Base-by-base conservation (phyloP, 2,888 invertebrate genomes). In the Coremacera marginata region DNA sequence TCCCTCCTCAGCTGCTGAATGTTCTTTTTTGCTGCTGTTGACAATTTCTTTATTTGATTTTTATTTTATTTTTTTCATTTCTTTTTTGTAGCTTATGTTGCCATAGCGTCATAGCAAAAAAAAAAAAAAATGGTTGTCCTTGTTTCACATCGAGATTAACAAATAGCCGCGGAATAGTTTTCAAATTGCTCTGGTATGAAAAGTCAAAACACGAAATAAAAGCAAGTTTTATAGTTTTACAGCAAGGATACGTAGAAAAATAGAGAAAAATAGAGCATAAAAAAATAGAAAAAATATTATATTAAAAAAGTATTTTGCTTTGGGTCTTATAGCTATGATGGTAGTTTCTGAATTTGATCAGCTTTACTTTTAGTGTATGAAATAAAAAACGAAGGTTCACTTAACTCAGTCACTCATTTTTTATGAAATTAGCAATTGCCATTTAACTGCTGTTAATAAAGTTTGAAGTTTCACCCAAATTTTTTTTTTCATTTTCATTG, bases 151-250 rank as follows among this genome's bases (percentile, higher is more conserved):
- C 25, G 16, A 60, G 60, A 60, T 60, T 27, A 60, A 60, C 60
- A 60, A 60, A 60, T 60, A 27, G 25, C 60, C 60, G 60, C 27
- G 60, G 27, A 60, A 60, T 60, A 60, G 60, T 25, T 60, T 22
- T 27, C 25, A 27, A 60, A 60, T 27, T 60, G 60, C 25, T 27
- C 22, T 27, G 14, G 44, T 44, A 44, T 44, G 44, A 44, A 44
- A 44, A 44, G 5, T 2, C 19, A 22, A 22, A 55, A 60, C 60
- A 11, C 27, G 3, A 16, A 60, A 60, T 27, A 60, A 22, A 60
- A 11, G 27, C 11, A 27, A 27, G 3, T 25, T 14, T 14, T 8
- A 25, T 27, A 60, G 3, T 25, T 14, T 14, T 8, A 25, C 9
- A 22, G 3, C 27, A 7, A 27, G 27, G 60, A 22, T 60, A 60